phyloP scores from a whole-genome alignment of 2,113 vertebrate species.

The Bos javanicus region DNA sequence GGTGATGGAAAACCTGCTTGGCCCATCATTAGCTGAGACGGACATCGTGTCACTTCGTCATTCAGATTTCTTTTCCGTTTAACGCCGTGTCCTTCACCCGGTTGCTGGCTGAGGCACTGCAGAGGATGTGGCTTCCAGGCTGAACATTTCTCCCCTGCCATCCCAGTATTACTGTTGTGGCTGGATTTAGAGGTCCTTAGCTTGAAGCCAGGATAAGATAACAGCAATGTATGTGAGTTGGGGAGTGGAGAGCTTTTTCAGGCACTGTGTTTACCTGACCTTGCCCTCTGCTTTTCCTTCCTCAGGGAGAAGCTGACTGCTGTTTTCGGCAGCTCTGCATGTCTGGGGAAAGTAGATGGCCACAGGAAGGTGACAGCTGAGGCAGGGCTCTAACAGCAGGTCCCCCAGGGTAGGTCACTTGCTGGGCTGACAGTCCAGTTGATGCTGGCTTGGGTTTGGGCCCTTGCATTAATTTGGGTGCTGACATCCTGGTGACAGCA shows the following conservation, averaged over 20 bases:
- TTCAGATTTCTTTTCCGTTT: slow-evolving; percentile 48
- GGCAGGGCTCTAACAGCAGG: not conserved
- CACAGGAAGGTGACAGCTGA: slow-evolving; percentile 44
- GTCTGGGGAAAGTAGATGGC: slow-evolving; percentile 23
- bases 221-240: not conserved
- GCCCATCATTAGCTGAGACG: slow-evolving; percentile 42
- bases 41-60: slow-evolving; percentile 53
- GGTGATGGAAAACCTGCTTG: not conserved
- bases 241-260: not conserved
- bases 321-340: not conserved
- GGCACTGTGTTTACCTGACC: not conserved
- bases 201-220: not conserved
- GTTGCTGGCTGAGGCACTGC: not conserved
- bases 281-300: not conserved
- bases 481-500: slow-evolving; percentile 34
- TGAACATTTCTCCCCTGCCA: not conserved
- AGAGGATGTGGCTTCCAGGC: not conserved
- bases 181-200: not conserved
- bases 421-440: not conserved
- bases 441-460: not conserved
- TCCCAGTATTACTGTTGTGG: not conserved
- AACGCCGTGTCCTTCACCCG: not conserved
- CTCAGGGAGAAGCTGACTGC: not conserved
- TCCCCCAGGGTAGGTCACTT: not conserved
- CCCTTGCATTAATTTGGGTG: not conserved